Base-by-base conservation (phyloP, 1,140 invertebrate genomes). In the Papilio xuthus region DNA sequence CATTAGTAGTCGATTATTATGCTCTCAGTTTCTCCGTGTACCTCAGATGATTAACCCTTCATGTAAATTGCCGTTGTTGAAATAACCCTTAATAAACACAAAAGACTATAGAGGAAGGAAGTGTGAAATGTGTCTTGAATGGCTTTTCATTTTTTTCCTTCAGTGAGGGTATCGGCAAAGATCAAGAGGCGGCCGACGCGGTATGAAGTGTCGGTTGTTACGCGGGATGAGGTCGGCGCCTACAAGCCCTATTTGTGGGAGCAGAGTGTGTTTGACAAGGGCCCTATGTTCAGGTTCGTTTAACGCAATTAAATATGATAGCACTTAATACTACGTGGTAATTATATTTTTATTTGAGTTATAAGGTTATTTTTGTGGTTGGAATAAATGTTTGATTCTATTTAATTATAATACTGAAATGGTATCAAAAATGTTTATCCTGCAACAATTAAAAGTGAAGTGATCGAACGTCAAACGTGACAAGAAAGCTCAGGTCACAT, bases 171-270 rank as follows among this genome's bases (percentile, higher is more conserved):
- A 56, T 98, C 97, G 84, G 97, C 97, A 0, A 95, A 96, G 84
- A 98, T 97, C 83, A 97, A 98, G 89, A 94, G 97, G 83, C 97
- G 97, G 89, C 96, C 97, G 1, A 98, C 97, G 1, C 94, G 97
- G 86, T 98, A 98, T 89, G 97, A 98, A 92, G 97, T 98, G 67
- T 98, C 98, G 0, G 98, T 99, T 6, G 98, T 99, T 23, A 99
- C 98, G 0, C 95, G 99, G 70, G 98, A 99, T 91, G 99, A 99
- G 95, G 99, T 99, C 0, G 98, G 99, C 13, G 98, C 97, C 77
- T 99, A 99, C 95, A 99, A 99, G 88, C 98, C 98, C 42, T 98
- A 98, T 90, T 94, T 99, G 15, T 99, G 98, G 96, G 97, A 98
- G 89, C 97, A 98, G 91, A 98, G 97, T 73, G 96, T 98, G 60